A percentile compares a stretch with the other conserved stretches of the same genome.
phyloP scores from a whole-genome alignment of 1,140 invertebrate genomes.

The Conus ventricosus region DNA sequence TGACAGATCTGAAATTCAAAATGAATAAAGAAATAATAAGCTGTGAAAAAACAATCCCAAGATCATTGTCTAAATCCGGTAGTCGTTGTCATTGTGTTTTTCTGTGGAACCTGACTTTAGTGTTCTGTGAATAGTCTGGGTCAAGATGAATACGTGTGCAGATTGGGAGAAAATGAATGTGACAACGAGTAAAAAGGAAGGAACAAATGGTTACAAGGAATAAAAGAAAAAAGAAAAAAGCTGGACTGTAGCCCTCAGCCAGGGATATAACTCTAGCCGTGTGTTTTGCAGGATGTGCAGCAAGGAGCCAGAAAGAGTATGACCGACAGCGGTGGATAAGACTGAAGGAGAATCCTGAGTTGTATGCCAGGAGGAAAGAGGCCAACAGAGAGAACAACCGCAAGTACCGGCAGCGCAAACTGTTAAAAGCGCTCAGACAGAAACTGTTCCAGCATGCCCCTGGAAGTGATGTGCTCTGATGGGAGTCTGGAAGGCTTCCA shows the following conservation, averaged over 20 bases:
- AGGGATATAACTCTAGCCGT: not conserved
- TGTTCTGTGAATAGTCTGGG: no score
- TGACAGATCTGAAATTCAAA: no score
- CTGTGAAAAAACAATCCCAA: no score
- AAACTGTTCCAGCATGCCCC: not conserved
- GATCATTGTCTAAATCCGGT: no score
- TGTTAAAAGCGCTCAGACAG: not conserved
- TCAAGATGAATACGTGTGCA: no score
- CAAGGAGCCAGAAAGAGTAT: conserved; percentile 12
- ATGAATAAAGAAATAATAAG: no score
- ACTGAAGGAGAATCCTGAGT: conserved; percentile 3
- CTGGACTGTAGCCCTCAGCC: not conserved
- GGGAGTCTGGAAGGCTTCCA: no score
- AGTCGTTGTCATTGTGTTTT: no score
- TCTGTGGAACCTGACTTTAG: no score
- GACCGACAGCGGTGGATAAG: conserved; percentile 1
- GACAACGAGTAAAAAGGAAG: no score
- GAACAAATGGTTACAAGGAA: not conserved
- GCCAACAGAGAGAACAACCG: conserved; percentile 28
- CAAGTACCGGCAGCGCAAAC: not conserved
- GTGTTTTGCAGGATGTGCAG: conserved; percentile 12
- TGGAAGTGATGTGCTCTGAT: not conserved
- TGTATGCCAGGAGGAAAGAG: not conserved
- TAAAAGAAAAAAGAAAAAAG: not conserved
- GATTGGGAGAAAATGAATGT: no score